Evolutionary conservation across 1,140 invertebrate genomes (phyloP).

Genomic region (Venturia canescens): DNA sequence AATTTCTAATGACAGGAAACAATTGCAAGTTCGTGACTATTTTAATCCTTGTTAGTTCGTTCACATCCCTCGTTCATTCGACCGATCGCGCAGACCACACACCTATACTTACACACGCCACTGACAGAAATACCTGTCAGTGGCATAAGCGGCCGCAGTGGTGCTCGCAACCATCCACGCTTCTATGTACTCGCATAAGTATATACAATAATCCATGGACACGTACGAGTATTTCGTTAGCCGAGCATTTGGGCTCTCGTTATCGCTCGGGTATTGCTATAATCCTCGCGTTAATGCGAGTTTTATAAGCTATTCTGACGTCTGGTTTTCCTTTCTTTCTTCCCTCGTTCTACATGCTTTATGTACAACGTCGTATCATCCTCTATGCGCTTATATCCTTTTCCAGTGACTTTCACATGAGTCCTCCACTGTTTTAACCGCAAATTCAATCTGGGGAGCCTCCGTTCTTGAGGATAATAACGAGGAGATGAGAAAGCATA

Average conservation of each 20-base stretch:
- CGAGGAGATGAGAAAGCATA: background rate
- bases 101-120: background rate
- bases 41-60: slow-evolving; percentile 5
- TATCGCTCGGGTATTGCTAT: background rate
- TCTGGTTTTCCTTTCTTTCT: background rate
- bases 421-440: background rate
- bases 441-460: background rate
- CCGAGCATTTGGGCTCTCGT: background rate
- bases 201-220: background rate
- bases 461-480: background rate
- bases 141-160: too few relatives aligned
- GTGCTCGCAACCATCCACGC: background rate
- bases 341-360: background rate
- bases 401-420: background rate
- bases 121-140: background rate
- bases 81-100: background rate
- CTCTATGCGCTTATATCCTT: background rate
- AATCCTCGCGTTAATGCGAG: background rate
- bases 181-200: background rate
- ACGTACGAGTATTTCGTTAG: background rate
- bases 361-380: background rate
- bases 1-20: background rate
- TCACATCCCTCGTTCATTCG: slow-evolving; percentile 13
- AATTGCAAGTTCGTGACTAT: slow-evolving; percentile 3
- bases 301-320: background rate